phyloP scores from a whole-genome alignment of 1,140 invertebrate species.

The Caenorhabditis briggsae region DNA sequence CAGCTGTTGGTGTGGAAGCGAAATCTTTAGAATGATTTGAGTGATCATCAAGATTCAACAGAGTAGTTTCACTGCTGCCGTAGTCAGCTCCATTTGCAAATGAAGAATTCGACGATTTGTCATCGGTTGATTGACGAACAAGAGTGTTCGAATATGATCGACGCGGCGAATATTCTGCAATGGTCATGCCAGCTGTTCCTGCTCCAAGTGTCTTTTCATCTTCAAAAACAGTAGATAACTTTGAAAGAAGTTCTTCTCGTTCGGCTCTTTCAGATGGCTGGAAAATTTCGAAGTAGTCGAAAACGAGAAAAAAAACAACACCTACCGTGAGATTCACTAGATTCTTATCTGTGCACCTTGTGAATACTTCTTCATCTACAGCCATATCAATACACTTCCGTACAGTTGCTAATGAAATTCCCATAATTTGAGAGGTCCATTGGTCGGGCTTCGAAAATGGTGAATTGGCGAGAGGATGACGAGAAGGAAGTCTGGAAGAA shows the following conservation, averaged over 20 bases:
- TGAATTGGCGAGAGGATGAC: constrained; percentile 16
- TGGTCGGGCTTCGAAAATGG: constrained; percentile 39
- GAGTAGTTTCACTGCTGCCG: constrained; percentile 38
- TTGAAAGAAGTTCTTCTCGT: constrained; percentile 25
- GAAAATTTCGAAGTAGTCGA: not conserved
- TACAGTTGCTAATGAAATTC: constrained; percentile 18
- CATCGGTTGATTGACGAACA: constrained; percentile 16
- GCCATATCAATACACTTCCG: constrained; percentile 49
- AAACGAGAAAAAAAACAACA: not conserved
- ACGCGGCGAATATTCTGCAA: constrained; percentile 33
- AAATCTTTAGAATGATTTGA: constrained; percentile 22
- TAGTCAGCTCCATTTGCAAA: constrained; percentile 31
- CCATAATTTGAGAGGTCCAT: constrained; percentile 48
- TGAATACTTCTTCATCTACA: constrained; percentile 37
- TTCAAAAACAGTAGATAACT: constrained; percentile 36
- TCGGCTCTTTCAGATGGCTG: constrained; percentile 40
- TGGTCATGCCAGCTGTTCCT: constrained; percentile 37
- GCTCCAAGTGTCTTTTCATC: constrained; percentile 13
- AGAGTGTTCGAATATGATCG: constrained; percentile 29
- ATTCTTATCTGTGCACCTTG: constrained; percentile 39
- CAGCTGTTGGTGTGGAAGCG: not conserved
- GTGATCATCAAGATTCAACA: constrained; percentile 33
- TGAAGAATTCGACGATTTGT: constrained; percentile 30
- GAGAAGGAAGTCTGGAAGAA: constrained; percentile 14
- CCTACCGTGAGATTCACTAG: constrained; percentile 30